Conservation (phyloP, 2,888 invertebrate genomes). For the Idaea straminata region DNA sequence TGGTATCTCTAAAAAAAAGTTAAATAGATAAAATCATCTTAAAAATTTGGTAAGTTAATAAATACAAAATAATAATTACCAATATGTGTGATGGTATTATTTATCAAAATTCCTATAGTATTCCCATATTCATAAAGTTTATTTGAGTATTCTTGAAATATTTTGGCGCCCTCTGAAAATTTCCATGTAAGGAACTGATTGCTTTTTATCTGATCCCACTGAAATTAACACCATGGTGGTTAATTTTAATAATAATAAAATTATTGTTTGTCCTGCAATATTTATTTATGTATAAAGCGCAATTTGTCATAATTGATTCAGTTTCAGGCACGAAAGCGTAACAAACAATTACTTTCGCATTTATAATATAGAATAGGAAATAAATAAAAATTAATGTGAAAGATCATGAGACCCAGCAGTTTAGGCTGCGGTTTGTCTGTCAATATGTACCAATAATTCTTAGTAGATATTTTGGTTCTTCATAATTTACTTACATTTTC, state of each 20-base stretch:
- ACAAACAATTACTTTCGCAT: too few relatives aligned
- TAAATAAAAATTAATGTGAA: too few relatives aligned
- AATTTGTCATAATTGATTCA: too few relatives aligned
- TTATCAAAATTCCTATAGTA: slow-evolving; percentile 58
- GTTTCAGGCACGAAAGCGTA: too few relatives aligned
- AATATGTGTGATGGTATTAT: slow-evolving; percentile 49
- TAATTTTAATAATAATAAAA: too few relatives aligned
- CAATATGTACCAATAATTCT: too few relatives aligned
- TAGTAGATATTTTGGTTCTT: slow-evolving; percentile 12
- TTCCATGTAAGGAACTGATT: slow-evolving; percentile 49
- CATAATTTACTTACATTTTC: slow-evolving; percentile 38
- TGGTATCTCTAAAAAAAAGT: slow-evolving; percentile 57
- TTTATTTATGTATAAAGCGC: too few relatives aligned
- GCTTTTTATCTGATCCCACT: slow-evolving; percentile 35
- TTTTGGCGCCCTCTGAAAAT: slow-evolving; percentile 25
- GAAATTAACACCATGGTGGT: slow-evolving; percentile 21
- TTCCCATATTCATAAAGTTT: slow-evolving; percentile 49
- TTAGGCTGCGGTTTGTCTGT: too few relatives aligned
- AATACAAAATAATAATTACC: slow-evolving; percentile 38
- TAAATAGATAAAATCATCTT: slow-evolving; percentile 6
- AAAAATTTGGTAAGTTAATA: slow-evolving; percentile 7
- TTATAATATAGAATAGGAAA: too few relatives aligned
- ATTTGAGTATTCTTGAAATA: slow-evolving; percentile 42
- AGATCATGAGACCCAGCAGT: too few relatives aligned
- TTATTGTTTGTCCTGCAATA: too few relatives aligned